Conservation (phyloP, 2,113 vertebrate species). For the Sorex araneus region DNA sequence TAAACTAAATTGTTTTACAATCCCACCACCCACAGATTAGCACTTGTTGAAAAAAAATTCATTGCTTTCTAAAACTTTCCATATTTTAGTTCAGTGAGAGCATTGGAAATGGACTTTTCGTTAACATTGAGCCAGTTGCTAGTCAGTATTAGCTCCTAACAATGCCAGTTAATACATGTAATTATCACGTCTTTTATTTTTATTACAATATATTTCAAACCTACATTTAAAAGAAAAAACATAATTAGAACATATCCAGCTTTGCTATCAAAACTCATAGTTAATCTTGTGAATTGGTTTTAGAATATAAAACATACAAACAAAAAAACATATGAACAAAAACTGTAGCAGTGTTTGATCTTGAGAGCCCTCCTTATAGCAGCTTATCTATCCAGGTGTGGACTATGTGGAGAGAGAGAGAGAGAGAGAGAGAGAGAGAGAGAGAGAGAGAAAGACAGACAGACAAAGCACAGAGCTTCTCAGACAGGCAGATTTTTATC, state of each 20-base stretch:
- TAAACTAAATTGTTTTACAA: conserved; percentile 72
- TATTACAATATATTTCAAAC: conserved; percentile 35
- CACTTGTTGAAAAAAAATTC: conserved; percentile 77
- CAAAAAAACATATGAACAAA: not conserved
- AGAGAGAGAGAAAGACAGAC: not conserved
- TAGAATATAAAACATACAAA: not conserved
- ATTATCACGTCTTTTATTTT: conserved; percentile 58
- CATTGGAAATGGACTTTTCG: conserved; percentile 77
- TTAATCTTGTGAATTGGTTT: conserved; percentile 40
- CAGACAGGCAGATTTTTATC: not conserved
- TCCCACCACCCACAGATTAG: conserved; percentile 76
- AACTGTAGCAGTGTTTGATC: not conserved
- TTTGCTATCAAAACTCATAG: not conserved
- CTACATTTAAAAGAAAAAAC: conserved; percentile 57
- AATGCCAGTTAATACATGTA: conserved; percentile 60
- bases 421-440: not conserved
- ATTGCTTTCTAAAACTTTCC: conserved; percentile 70
- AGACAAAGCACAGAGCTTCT: not conserved
- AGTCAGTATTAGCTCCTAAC: conserved; percentile 65
- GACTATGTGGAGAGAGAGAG: too few species aligned
- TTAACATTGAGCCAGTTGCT: conserved; percentile 50
- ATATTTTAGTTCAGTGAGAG: conserved; percentile 75
- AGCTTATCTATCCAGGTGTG: not conserved
- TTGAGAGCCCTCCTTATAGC: not conserved
- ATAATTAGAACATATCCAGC: not conserved